Percentiles rank a stretch among this genome's conserved stretches.
phyloP scores from a whole-genome alignment of 1,140 invertebrate species.

The Harpegnathos saltator region DNA sequence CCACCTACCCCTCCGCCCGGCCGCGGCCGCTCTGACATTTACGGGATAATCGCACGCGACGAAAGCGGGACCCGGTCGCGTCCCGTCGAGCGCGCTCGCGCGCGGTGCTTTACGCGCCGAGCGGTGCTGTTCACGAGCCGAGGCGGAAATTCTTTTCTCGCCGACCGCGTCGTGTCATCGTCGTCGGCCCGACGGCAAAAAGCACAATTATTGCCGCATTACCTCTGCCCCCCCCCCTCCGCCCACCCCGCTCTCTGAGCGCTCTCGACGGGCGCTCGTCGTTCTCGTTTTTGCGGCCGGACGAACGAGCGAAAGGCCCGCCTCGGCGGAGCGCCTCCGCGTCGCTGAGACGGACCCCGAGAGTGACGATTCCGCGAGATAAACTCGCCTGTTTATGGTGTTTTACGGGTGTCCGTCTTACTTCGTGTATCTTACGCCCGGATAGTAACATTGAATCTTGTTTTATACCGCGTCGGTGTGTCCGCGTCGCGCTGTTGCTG shows the following conservation, averaged over 20 bases:
- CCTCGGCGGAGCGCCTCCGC: conserved; percentile 41
- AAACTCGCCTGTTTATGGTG: conserved; percentile 66
- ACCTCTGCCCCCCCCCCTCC: conserved; percentile 8
- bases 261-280: conserved; percentile 22
- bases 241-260: not conserved
- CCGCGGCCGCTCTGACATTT: conserved; percentile 66
- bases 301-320: conserved; percentile 51
- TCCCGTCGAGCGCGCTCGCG: conserved; percentile 7
- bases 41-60: conserved; percentile 76
- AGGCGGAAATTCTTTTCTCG: conserved; percentile 47
- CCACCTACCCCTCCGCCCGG: conserved; percentile 17
- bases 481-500: conserved; percentile 41
- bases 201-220: conserved; percentile 75
- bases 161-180: not conserved
- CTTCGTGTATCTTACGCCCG: conserved; percentile 57
- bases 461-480: conserved; percentile 44
- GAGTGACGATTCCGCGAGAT: conserved; percentile 67
- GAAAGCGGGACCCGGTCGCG: conserved; percentile 44
- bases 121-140: conserved; percentile 23
- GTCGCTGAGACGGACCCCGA: conserved; percentile 44
- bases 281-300: conserved; percentile 56
- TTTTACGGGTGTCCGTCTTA: conserved; percentile 68
- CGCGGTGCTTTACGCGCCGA: conserved; percentile 44
- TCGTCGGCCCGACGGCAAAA: conserved; percentile 61
- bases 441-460: conserved; percentile 45